Conservation (phyloP, 2,113 vertebrate species). For the Tor tambroides region DNA sequence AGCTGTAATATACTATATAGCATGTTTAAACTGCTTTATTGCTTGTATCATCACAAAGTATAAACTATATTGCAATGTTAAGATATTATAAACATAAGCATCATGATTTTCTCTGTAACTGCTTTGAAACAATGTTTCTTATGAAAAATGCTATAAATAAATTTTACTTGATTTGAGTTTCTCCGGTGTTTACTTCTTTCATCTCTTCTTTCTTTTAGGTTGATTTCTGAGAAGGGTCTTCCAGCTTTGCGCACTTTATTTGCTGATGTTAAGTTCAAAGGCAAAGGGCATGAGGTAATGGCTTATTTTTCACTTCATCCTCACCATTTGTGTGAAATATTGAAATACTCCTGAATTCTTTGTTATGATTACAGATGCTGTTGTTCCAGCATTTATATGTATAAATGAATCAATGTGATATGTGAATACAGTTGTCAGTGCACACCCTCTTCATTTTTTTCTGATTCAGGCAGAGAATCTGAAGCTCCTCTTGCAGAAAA, state of each 20-base stretch:
- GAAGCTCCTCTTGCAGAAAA: constrained; percentile 83
- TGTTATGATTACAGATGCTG: too few species aligned
- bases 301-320: constrained; percentile 39
- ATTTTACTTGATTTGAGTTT: background rate
- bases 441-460: background rate
- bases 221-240: constrained; percentile 89
- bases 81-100: too few species aligned
- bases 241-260: constrained; percentile 89
- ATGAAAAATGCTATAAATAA: too few species aligned
- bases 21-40: too few species aligned
- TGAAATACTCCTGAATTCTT: background rate
- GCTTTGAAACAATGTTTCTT: too few species aligned
- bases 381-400: background rate
- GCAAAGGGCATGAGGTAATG: constrained; percentile 92
- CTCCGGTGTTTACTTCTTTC: background rate
- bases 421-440: background rate
- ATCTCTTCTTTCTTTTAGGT: constrained; percentile 68
- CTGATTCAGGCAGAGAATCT: constrained; percentile 84
- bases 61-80: too few species aligned
- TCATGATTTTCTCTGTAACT: too few species aligned
- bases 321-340: background rate
- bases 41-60: too few species aligned
- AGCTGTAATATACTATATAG: too few species aligned
- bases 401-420: background rate
- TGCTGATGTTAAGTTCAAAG: constrained; percentile 83